These are phyloP conservation scores for Pseudomugil tenellus DNA, from an alignment of 2,797 vertebrate species.

Conservation along the genomic window DNA sequence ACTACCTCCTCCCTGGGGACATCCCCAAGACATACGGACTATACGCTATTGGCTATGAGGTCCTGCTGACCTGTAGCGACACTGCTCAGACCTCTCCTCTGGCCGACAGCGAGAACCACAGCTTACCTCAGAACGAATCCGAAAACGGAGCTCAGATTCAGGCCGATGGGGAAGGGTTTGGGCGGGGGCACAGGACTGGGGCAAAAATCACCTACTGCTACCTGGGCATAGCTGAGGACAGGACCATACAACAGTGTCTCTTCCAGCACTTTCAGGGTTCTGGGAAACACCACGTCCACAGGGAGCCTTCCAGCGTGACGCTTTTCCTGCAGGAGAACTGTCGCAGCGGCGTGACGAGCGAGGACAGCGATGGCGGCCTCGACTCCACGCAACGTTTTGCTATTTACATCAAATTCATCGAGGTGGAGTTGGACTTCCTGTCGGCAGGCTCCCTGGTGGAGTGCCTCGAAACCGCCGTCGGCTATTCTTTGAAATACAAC, in stretches of 20 bases:
- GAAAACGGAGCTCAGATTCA: conserved; percentile 52
- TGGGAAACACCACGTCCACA: conserved; percentile 88
- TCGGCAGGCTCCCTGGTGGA: conserved; percentile 96
- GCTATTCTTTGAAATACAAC: conserved; percentile 96
- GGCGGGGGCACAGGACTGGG: conserved; percentile 59
- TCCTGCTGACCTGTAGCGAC: conserved; percentile 31
- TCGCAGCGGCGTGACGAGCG: conserved; percentile 62
- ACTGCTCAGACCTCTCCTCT: conserved; percentile 18
- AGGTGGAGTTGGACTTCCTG: conserved; percentile 99
- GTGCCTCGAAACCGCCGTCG: conserved; percentile 97
- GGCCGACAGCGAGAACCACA: conserved; percentile 32
- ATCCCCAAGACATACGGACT: conserved; percentile 96
- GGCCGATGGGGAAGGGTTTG: conserved; percentile 41
- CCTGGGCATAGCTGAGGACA: conserved; percentile 94
- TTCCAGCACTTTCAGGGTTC: conserved; percentile 95
- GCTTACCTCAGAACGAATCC: conserved; percentile 49
- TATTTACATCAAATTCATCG: conserved; percentile 97
- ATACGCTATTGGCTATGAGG: conserved; percentile 93
- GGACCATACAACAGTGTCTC: conserved; percentile 95
- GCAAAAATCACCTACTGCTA: conserved; percentile 92
- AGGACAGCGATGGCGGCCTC: conserved; percentile 37
- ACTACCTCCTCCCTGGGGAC: conserved; percentile 94
- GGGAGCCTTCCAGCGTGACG: conserved; percentile 89
- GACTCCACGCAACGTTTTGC: conserved; percentile 77
- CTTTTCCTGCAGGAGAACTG: conserved; percentile 95